Conservation (phyloP, 1,140 invertebrate species). For the Dendrolimus kikuchii region DNA sequence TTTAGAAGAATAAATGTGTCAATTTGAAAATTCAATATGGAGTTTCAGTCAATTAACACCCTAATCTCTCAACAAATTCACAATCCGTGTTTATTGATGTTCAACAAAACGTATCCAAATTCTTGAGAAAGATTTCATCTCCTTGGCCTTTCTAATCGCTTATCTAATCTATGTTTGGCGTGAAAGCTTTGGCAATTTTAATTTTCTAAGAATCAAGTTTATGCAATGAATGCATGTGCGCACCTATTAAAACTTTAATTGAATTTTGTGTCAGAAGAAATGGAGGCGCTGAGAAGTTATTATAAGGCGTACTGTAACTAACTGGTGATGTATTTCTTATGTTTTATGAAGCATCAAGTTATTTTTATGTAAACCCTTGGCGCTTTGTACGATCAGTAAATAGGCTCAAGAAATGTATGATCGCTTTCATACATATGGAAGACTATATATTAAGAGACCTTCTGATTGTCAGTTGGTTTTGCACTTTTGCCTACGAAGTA, state of each 20-base stretch:
- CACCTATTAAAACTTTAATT: conserved; percentile 1
- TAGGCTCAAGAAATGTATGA: too few species aligned
- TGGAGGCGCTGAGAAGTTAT: background rate
- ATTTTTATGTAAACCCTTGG: too few species aligned
- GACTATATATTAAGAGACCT: too few species aligned
- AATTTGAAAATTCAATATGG: conserved; percentile 62
- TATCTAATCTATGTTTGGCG: conserved; percentile 49
- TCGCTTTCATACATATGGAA: too few species aligned
- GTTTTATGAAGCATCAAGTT: too few species aligned
- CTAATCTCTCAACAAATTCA: conserved; percentile 54
- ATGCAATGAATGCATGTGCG: background rate
- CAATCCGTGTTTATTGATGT: too few species aligned
- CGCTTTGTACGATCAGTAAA: too few species aligned
- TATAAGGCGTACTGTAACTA: background rate
- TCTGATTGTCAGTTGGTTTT: too few species aligned
- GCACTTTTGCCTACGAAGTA: too few species aligned
- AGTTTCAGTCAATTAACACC: conserved; percentile 72
- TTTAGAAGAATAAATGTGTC: conserved; percentile 66
- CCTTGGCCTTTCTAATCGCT: conserved; percentile 34
- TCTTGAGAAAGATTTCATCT: conserved; percentile 3
- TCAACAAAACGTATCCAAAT: too few species aligned
- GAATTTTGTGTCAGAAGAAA: background rate
- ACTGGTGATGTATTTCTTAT: background rate
- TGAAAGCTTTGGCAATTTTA: conserved; percentile 17
- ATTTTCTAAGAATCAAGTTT: background rate